Conservation (phyloP, 2,797 vertebrate species). For the Strix occidentalis region DNA sequence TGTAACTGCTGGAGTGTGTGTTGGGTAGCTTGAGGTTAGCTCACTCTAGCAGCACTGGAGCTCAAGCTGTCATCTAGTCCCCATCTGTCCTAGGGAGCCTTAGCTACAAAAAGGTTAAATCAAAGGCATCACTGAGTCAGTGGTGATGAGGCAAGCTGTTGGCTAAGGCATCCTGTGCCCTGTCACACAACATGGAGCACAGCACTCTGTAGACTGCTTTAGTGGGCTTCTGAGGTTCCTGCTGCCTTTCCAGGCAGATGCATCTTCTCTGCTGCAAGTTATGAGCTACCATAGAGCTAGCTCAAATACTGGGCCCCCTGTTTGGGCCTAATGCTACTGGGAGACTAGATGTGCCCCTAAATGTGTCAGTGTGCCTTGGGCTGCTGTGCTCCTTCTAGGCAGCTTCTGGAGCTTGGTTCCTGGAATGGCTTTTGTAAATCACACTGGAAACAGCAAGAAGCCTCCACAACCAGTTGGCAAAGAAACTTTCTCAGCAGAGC, state of each 20-base stretch:
- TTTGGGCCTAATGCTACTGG: neutral
- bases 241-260: neutral
- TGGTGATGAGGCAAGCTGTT: fast-evolving
- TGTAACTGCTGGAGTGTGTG: neutral
- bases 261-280: neutral
- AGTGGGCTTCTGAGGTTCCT: neutral
- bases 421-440: neutral
- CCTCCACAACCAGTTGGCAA: neutral
- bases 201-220: neutral
- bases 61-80: neutral
- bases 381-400: neutral
- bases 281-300: neutral
- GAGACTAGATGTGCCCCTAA: neutral
- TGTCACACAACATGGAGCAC: neutral
- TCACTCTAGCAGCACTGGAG: fast-evolving
- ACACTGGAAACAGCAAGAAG: neutral
- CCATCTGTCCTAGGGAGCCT: neutral
- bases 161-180: neutral
- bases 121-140: neutral
- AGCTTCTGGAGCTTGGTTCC: neutral
- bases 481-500: neutral
- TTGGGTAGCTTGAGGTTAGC: neutral
- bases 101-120: neutral
- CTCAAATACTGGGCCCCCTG: fast-evolving
- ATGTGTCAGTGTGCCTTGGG: too few relatives aligned